Base-by-base conservation (phyloP, 2,888 invertebrate genomes). In the Megastigmus dorsalis region DNA sequence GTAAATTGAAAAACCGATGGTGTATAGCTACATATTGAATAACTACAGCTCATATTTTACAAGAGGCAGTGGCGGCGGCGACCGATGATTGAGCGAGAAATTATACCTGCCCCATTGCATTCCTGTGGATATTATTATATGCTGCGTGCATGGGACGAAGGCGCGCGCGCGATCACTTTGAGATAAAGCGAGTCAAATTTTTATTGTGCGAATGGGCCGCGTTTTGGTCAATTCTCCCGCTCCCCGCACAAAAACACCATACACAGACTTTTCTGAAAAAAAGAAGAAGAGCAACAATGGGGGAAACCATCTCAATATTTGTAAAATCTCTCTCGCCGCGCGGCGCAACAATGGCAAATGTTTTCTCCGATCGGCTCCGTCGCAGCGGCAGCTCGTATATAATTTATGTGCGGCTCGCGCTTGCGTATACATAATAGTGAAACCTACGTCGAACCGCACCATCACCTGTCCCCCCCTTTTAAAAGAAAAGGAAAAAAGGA, bases 101-200 rank as follows among this genome's bases (percentile, higher is more conserved):
- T n/a, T n/a, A n/a, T n/a, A n/a, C n/a, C n/a, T n/a, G n/a, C n/a
- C n/a, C n/a, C n/a, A n/a, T n/a, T n/a, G n/a, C n/a, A n/a, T n/a
- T n/a, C n/a, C n/a, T n/a, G n/a, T n/a, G n/a, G n/a, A n/a, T n/a
- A n/a, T n/a, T n/a, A n/a, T n/a, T n/a, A n/a, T n/a, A n/a, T n/a
- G n/a, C n/a, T n/a, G n/a, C n/a, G n/a, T n/a, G n/a, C n/a, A n/a
- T n/a, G n/a, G n/a, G n/a, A 33, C 55, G 50, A 54, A 43, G n/a
- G 54, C 33, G 54, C 33, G 26, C 54, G 48, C 38, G 38, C 74
- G 68, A 69, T 74, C 69, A 45, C 33, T 50, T 18, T 26, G 41
- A 48, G 68, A 74, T 74, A 68, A n/a, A 68, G 26, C 50, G 33
- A 48, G 63, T 57, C 57, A 65, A 74, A 74, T 74, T 62, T 65